phyloP scores from a whole-genome alignment of 2,113 vertebrate species.

The Axis porcinus region DNA sequence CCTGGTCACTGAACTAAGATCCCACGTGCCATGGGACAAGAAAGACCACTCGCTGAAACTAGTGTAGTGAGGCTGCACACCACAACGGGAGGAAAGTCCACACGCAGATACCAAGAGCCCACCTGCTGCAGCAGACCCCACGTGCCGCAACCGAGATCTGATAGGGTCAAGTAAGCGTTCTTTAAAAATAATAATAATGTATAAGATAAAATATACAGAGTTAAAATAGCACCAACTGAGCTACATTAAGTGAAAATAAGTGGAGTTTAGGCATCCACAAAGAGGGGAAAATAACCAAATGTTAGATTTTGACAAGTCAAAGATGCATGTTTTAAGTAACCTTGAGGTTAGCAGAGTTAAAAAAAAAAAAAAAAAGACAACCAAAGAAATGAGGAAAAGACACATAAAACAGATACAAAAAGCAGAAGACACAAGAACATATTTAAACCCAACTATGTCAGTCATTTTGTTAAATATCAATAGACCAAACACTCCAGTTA shows the following conservation, averaged over 20 bases:
- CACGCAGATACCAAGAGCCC: neutral
- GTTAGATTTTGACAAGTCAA: neutral
- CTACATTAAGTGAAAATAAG: neutral
- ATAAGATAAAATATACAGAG: neutral
- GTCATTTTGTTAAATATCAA: neutral
- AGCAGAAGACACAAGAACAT: neutral
- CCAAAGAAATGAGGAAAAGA: neutral
- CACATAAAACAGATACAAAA: neutral
- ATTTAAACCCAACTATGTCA: neutral
- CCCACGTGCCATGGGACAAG: neutral
- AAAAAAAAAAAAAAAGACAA: neutral
- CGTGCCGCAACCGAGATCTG: accelerated
- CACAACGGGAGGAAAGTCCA: neutral
- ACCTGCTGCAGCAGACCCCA: neutral
- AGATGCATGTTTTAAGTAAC: neutral
- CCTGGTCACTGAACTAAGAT: neutral
- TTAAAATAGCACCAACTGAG: neutral
- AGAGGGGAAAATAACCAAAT: neutral
- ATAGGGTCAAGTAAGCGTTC: neutral
- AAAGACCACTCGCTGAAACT: neutral
- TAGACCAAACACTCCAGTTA: neutral
- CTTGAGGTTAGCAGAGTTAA: neutral
- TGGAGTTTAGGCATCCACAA: neutral
- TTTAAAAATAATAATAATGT: neutral
- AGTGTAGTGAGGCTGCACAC: neutral